Evolutionary conservation across 2,113 vertebrate genomes (phyloP), one percentile per base, ranked within the genome.

Genomic region (Stegastes partitus): DNA sequence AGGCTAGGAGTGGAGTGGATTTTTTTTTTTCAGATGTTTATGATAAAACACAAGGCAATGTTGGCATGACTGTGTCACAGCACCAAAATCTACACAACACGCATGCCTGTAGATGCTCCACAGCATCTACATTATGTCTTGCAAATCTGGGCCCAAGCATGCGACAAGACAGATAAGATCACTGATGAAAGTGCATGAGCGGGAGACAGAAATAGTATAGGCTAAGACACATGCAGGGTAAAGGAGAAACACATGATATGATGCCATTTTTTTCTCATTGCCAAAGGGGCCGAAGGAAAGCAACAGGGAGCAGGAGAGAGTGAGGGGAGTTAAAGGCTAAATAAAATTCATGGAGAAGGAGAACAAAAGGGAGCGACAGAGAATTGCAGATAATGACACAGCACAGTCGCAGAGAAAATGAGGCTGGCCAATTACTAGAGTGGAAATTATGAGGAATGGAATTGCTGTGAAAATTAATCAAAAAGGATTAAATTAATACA

Each of bases 401-500:
- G 80, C 65, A 78, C 57, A 88, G 69, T 26, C 59, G 62, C 62
- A 76, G 28, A 51, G 28, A 82, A 88, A 86, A 85, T 82, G 50
- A 78, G 71, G 70, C 74, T 68, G 64, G 84, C 65, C 83, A 81
- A 83, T 90, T 85, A 87, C 89, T 83, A 44, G 54, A 83, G 73
- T 67, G 67, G 78, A 71, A 91, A 90, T 74, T 55, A 75, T 70
- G 62, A 78, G 70, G 58, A 89, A 83, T 76, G 61, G 54, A 86
- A 84, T 74, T 42, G 68, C 79, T 62, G 49, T 69, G 72, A 73
- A 91, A 91, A 89, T 88, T 58, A 86, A 91, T 90, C 81, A 84
- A 74, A 90, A 80, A 47, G 62, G 80, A 88, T 88, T 90, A 82
- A 89, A 88, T 88, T 66, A 84, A 88, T 84, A 75, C 73, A 88